phyloP scores from a whole-genome alignment of 2,113 vertebrate species.

The Blennius ocellaris region DNA sequence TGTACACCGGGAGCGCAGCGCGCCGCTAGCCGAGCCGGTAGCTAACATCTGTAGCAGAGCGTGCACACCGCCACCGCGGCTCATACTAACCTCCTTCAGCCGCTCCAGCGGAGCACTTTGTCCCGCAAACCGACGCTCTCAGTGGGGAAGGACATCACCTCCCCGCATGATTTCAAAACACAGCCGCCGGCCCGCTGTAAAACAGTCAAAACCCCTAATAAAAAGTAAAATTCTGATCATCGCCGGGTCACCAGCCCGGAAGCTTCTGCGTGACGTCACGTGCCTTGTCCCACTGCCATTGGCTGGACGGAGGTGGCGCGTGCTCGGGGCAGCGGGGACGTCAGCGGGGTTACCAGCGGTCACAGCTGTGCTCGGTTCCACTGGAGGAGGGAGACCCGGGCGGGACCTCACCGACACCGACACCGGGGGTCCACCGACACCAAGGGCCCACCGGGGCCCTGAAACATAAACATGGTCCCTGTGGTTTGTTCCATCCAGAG shows the following conservation, averaged over 20 bases:
- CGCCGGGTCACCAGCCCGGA: constrained; percentile 75
- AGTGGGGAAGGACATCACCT: neutral
- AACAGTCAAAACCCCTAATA: constrained; percentile 26
- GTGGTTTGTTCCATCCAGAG: too few relatives aligned
- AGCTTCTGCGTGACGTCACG: constrained; percentile 69
- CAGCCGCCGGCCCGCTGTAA: neutral
- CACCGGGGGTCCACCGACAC: too few relatives aligned
- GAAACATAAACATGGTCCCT: too few relatives aligned
- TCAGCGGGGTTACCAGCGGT: constrained; percentile 83
- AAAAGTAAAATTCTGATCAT: constrained; percentile 51
- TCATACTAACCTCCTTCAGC: constrained; percentile 75
- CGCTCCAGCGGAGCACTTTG: constrained; percentile 7
- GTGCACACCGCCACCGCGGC: constrained; percentile 52
- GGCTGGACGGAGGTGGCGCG: constrained; percentile 85
- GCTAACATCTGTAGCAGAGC: constrained; percentile 74
- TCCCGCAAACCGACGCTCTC: constrained; percentile 1
- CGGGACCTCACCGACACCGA: too few relatives aligned
- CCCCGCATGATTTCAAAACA: too few relatives aligned
- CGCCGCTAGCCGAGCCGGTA: too few relatives aligned
- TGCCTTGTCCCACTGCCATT: constrained; percentile 73
- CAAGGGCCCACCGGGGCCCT: too few relatives aligned
- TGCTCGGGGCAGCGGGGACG: constrained; percentile 73
- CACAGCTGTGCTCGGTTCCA: constrained; percentile 35
- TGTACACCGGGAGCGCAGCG: too few relatives aligned
- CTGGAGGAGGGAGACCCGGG: too few relatives aligned